A percentile compares a stretch with the other conserved stretches of the same genome.
Conservation (phyloP, 37 sponge, comb jelly and placozoan species). For the Crambe crambe region DNA sequence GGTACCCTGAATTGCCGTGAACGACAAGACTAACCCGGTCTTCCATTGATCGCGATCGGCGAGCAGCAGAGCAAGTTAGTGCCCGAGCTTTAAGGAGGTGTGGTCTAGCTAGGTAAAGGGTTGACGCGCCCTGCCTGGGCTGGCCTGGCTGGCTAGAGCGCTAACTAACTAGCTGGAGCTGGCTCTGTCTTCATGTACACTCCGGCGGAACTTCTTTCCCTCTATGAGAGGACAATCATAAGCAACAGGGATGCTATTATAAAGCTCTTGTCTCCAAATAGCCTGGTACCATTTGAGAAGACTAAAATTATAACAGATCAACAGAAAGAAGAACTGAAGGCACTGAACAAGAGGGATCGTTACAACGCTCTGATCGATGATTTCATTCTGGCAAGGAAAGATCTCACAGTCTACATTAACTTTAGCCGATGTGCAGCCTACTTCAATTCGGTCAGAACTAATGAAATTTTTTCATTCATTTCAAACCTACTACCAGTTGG, state of each 20-base stretch:
- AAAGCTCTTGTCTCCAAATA: background rate
- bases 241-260: background rate
- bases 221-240: background rate
- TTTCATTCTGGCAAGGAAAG: background rate
- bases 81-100: no score
- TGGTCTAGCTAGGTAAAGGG: background rate
- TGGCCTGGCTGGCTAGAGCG: no score
- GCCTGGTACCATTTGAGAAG: background rate
- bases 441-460: background rate
- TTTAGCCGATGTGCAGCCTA: background rate
- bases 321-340: background rate
- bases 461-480: background rate
- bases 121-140: no score
- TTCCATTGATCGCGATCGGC: background rate
- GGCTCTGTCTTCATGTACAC: background rate
- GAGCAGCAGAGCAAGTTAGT: background rate
- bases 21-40: background rate
- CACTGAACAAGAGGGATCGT: background rate
- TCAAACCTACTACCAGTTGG: background rate
- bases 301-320: background rate
- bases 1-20: background rate
- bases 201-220: background rate
- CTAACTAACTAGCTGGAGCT: background rate
- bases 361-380: background rate
- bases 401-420: background rate